A percentile compares a stretch with the other conserved stretches of the same genome.
phyloP scores from a whole-genome alignment of 2,113 vertebrate genomes.

The Callocephalon fimbriatum region DNA sequence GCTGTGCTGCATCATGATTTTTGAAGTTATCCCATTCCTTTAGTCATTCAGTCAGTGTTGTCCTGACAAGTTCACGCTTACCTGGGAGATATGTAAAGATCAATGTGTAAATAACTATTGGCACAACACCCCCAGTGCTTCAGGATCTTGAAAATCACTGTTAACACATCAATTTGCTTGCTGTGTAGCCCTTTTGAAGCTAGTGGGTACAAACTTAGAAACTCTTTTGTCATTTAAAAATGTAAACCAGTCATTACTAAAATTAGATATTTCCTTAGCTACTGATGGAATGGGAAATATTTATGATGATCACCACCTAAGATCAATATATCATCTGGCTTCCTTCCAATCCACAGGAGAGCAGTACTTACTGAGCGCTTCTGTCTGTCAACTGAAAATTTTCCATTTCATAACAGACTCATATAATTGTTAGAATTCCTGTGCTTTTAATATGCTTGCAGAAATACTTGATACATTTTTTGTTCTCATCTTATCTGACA shows the following conservation, averaged over 20 bases:
- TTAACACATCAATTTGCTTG: not conserved
- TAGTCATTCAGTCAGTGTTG: not conserved
- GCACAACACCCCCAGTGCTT: not conserved
- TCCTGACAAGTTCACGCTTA: not conserved
- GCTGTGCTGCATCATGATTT: not conserved
- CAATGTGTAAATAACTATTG: not conserved
- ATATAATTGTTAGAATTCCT: not conserved
- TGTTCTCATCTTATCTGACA: not conserved
- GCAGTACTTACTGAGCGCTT: not conserved
- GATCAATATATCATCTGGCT: not conserved
- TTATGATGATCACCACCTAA: not conserved
- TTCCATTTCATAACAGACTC: not conserved
- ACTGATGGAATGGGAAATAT: not conserved
- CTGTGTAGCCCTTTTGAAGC: not conserved
- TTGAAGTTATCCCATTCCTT: not conserved
- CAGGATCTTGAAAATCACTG: not conserved
- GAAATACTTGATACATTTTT: not conserved
- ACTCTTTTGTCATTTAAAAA: not conserved
- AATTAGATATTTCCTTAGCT: not conserved
- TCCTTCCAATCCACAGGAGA: not conserved
- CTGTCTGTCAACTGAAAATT: not conserved
- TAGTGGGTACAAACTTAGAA: not conserved
- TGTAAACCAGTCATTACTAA: not conserved
- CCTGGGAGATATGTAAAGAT: not conserved
- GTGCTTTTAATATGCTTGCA: not conserved